Percentiles rank a stretch among this genome's conserved stretches.
These are phyloP conservation scores for Bagarius yarrelli DNA, from an alignment of 2,113 vertebrate species.

Conservation along the genomic window DNA sequence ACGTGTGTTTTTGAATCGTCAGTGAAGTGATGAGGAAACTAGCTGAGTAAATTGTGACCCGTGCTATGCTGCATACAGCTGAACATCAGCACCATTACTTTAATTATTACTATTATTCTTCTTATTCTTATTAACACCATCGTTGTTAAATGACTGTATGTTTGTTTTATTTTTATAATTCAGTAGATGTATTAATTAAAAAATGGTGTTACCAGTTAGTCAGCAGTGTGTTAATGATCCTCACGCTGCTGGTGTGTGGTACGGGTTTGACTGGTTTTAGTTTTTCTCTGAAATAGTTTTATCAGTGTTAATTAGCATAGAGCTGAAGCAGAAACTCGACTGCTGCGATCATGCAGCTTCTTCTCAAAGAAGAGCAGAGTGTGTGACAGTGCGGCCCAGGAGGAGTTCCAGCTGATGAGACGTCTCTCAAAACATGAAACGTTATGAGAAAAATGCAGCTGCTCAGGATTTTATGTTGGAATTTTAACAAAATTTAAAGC, in stretches of 20 bases:
- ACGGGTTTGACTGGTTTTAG: neutral
- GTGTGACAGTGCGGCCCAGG: neutral
- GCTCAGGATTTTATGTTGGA: neutral
- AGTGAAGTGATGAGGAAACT: slow-evolving; percentile 8
- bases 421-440: neutral
- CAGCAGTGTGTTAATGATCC: neutral
- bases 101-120: neutral
- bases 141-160: neutral
- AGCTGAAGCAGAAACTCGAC: neutral
- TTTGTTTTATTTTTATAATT: neutral
- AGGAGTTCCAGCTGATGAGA: neutral
- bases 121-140: neutral
- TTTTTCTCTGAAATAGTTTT: neutral
- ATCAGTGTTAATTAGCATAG: neutral
- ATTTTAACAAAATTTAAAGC: neutral
- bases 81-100: neutral
- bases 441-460: neutral
- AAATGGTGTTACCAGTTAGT: neutral
- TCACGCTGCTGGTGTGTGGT: neutral
- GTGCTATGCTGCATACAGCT: neutral
- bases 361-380: neutral
- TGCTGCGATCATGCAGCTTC: neutral
- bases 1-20: slow-evolving; percentile 18
- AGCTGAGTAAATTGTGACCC: slow-evolving; percentile 5
- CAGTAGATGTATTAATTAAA: neutral